Evolutionary conservation across 2,113 vertebrate genomes (phyloP), one percentile per base, ranked within the genome.

Genomic region (Istiophorus platypterus): DNA sequence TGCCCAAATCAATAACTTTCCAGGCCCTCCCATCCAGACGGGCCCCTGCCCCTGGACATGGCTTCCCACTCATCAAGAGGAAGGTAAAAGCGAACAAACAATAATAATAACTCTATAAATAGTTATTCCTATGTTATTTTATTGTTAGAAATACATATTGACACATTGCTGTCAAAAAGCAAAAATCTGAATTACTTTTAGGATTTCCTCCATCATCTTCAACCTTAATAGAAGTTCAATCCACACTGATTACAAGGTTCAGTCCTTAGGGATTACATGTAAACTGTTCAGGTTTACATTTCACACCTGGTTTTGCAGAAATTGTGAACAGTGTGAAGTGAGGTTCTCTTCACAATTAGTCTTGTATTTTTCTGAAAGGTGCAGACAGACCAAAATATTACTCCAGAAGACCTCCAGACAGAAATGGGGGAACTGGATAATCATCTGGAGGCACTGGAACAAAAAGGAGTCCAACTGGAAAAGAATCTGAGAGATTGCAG

Each of bases 11-110:
- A 54, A 96, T 95, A 81, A 93, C 93, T 64, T 68, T 92, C 69
- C 96, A 93, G 72, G 94, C 92, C 37, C 76, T 95, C 41, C 94
- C 94, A 59, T 95, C 96, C 1, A 83, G 69, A 1, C 96, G 94
- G 37, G 93, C 95, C 1, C 93, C 96, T 4, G 96, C 97, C 7
- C 96, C 97, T 0, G 96, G 96, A 76, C 95, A 98, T 0, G 98
- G 98, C 49, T 99, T 98, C 81, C 98, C 97, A 0, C 95, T 98
- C 76, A 97, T 99, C 91, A 99, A 97, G 87, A 97, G 98, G 89
- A 99, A 98, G 97, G 98, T 98, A 34, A 37, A 29, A 58, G 9
- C 6, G 29, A 26, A 27, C 31, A 3, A 26, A 47, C 2, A 5
- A 27, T 7, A 27, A 26, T 26, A 41, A 14, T 7, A 62, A 31